These are phyloP conservation scores for Drosophila nigrodunni DNA, from an alignment of 1,140 invertebrate species.

Conservation along the genomic window DNA sequence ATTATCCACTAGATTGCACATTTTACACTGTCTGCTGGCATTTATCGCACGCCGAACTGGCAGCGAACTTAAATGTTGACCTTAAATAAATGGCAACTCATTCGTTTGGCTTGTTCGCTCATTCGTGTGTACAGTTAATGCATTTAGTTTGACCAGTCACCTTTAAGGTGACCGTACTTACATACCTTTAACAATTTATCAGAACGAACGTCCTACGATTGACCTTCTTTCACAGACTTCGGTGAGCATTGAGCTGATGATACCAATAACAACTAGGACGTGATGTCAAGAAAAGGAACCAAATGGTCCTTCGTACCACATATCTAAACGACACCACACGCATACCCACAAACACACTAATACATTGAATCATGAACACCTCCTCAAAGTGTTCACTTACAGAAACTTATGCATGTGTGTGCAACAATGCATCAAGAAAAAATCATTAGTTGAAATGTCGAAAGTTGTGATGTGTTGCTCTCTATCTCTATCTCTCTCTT, in stretches of 20 bases:
- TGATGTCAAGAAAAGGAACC: constrained; percentile 75
- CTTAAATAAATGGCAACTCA: constrained; percentile 11
- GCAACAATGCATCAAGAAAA: constrained; percentile 49
- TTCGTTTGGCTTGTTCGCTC: constrained; percentile 1
- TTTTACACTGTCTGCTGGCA: constrained; percentile 45
- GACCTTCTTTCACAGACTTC: constrained; percentile 9
- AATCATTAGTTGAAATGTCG: constrained; percentile 77
- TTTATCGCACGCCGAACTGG: constrained; percentile 11
- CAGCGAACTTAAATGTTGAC: constrained; percentile 7
- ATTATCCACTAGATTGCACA: constrained; percentile 23
- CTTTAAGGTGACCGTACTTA: constrained; percentile 26
- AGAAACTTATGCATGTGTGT: constrained; percentile 22
- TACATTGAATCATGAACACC: background rate
- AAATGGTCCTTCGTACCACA: constrained; percentile 40
- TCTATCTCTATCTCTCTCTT: background rate
- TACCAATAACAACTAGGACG: constrained; percentile 71
- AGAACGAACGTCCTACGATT: constrained; percentile 3
- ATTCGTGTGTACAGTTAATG: background rate
- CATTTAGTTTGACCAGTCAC: background rate
- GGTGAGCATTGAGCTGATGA: constrained; percentile 34
- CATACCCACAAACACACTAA: constrained; percentile 6
- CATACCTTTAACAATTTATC: constrained; percentile 17
- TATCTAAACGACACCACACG: constrained; percentile 17
- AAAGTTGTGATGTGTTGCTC: constrained; percentile 50
- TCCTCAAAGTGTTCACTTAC: constrained; percentile 8